phyloP scores from a whole-genome alignment of 2,888 invertebrate genomes.

The Amiota communis region DNA sequence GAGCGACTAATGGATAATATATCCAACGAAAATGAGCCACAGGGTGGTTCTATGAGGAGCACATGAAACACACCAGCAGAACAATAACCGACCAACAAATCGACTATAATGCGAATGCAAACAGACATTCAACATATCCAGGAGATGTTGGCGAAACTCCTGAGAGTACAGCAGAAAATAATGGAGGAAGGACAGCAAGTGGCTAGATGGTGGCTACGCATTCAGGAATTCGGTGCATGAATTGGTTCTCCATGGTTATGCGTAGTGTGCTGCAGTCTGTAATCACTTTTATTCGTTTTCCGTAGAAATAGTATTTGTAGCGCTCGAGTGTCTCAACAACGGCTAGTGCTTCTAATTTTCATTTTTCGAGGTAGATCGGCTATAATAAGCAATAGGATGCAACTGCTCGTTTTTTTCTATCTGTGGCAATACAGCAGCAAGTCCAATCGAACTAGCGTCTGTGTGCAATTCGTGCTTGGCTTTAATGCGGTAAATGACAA shows the following conservation, averaged over 20 bases:
- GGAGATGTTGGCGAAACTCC: too few relatives aligned
- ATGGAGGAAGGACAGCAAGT: not conserved
- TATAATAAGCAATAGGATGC: constrained; percentile 37
- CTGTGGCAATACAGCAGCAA: constrained; percentile 19
- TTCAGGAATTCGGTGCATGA: not conserved
- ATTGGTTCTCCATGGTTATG: constrained; percentile 1
- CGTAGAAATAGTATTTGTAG: not conserved
- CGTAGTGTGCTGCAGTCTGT: constrained; percentile 4
- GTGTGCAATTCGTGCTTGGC: constrained; percentile 22
- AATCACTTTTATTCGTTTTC: not conserved
- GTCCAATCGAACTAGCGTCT: constrained; percentile 21
- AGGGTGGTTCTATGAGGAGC: too few relatives aligned
- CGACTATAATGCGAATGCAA: too few relatives aligned
- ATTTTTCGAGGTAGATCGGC: constrained; percentile 37
- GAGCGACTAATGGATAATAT: too few relatives aligned
- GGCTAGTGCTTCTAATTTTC: constrained; percentile 42
- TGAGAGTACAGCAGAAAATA: too few relatives aligned
- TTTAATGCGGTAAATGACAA: constrained; percentile 22
- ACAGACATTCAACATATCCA: too few relatives aligned
- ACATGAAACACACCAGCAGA: too few relatives aligned
- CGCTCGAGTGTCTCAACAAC: constrained; percentile 36
- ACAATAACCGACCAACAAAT: too few relatives aligned
- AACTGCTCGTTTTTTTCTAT: constrained; percentile 2
- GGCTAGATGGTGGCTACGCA: too few relatives aligned
- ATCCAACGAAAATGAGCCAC: too few relatives aligned